Evolutionary conservation across 1,140 invertebrate genomes (phyloP), one percentile per base, ranked within the genome.

Genomic region (Pararge aegeria): DNA sequence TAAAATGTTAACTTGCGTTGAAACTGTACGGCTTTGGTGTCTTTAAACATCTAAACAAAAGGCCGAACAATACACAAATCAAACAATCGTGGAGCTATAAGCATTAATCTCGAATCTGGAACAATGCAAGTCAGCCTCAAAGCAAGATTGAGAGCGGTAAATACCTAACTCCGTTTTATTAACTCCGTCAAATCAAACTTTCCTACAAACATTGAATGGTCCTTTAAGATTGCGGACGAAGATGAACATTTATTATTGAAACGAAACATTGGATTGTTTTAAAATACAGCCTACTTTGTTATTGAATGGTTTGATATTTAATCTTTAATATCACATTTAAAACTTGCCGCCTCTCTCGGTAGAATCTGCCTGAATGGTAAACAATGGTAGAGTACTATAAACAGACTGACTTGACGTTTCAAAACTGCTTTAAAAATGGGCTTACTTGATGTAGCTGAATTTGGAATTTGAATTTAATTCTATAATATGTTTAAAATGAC

Each of bases 121-220:
- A 57, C 55, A 57, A 57, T 57, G 46, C 27, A 34, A 34, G 18
- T 30, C 38, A 18, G 38, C 15, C 5, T 42, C 16, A 42, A 42
- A 16, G 13, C 16, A 42, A 42, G 38, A 42, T 40, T 37, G 21
- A 57, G 46, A 48, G 12, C 46, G 55, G 55, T 40, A 27, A 49
- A 49, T 30, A 46, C 46, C 24, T 42, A 57, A 57, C 24, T 57
- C 48, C 21, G 46, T 37, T 50, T 57, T 57, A 57, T 50, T 57
- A 57, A 57, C 44, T 57, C 55, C 37, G 55, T 38, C 48, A 49
- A 57, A 50, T 57, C 48, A 51, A 57, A 57, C 30, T 57, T 57
- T 57, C 34, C 16, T 18, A 38, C 46, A 57, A 50, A 50, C 55
- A 57, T 57, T 57, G 37, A 24, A 49, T 1, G 27, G 21, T 30